phyloP scores from a whole-genome alignment of 2,888 invertebrate species.

The Petrophora chlorosata region DNA sequence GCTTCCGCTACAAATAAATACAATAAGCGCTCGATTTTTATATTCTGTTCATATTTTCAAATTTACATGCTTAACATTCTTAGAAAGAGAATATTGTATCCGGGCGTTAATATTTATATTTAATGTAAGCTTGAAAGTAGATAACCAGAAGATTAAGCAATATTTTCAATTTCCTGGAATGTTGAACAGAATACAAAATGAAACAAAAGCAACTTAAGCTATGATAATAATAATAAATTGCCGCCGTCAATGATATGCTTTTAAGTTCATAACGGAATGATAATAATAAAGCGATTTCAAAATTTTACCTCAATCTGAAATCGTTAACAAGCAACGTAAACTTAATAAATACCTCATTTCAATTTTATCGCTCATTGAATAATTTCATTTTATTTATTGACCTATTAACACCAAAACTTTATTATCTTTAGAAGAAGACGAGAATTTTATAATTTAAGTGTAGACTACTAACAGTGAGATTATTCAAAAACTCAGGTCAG shows the following conservation, averaged over 20 bases:
- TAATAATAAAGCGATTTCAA: slow-evolving; percentile 59
- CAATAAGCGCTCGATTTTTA: slow-evolving; percentile 42
- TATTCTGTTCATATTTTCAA: slow-evolving; percentile 48
- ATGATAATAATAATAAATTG: slow-evolving; percentile 51
- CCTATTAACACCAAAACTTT: slow-evolving; percentile 46
- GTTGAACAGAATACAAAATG: slow-evolving; percentile 58
- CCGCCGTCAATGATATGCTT: slow-evolving; percentile 70
- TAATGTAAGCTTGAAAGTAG: background rate
- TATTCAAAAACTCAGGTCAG: slow-evolving; percentile 50
- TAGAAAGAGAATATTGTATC: background rate
- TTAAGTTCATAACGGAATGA: slow-evolving; percentile 67
- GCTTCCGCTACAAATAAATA: slow-evolving; percentile 67
- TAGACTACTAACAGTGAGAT: slow-evolving; percentile 38
- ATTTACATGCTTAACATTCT: background rate
- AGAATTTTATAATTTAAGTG: slow-evolving; percentile 28
- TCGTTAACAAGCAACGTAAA: slow-evolving; percentile 56
- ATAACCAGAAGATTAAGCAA: too few species aligned
- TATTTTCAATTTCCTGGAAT: background rate
- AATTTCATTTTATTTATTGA: slow-evolving; percentile 39
- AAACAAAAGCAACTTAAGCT: slow-evolving; percentile 61
- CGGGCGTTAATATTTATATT: background rate
- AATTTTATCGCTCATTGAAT: slow-evolving; percentile 40
- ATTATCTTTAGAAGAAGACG: slow-evolving; percentile 43
- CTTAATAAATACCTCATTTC: slow-evolving; percentile 20
- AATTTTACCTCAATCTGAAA: slow-evolving; percentile 44